Evolutionary conservation across 2,113 vertebrate genomes (phyloP), one percentile per base, ranked within the genome.

Genomic region (Mus spicilegus): DNA sequence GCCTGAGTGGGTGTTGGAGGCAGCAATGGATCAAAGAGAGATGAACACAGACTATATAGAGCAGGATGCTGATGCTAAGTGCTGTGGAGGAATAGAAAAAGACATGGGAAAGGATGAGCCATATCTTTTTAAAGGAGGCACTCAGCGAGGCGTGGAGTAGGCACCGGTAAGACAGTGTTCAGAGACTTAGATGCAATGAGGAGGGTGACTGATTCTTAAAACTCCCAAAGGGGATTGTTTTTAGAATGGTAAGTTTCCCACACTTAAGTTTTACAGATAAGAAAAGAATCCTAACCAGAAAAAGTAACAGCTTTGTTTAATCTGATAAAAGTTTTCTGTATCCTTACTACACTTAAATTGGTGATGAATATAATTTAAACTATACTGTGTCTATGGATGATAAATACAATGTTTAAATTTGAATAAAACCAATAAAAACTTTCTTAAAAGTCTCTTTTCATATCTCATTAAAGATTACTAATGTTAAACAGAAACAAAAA

Each of bases 301-400:
- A 96, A 91, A 30, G 24, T 77, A 91, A 91, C 6, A 87, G 46
- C 28, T 94, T 78, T 96, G 36, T 56, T 97, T 42, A 85, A 12
- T 78, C 24, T 92, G 63, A 90, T 91, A 92, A 92, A 94, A 94
- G 46, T 85, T 95, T 95, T 92, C 90, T 90, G 76, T 81, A 91
- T 86, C 81, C 87, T 89, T 33, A 51, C 89, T 94, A 87, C 22
- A 87, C 13, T 86, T 75, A 93, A 73, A 96, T 36, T 89, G 20
- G 19, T 91, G 56, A 88, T 33, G 33, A 92, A 67, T 61, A 8
- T 70, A 95, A 90, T 76, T 92, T 95, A 94, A 93, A 72, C 33
- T 14, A 65, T 26, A 95, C 0, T 56, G 54, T 88, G 26, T 84
- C 82, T 89, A 81, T 16, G 65, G 30, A 96, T 93, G 51, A 51